Base-by-base conservation (phyloP, 1,140 invertebrate species). In the Drosophila lacertosa region DNA sequence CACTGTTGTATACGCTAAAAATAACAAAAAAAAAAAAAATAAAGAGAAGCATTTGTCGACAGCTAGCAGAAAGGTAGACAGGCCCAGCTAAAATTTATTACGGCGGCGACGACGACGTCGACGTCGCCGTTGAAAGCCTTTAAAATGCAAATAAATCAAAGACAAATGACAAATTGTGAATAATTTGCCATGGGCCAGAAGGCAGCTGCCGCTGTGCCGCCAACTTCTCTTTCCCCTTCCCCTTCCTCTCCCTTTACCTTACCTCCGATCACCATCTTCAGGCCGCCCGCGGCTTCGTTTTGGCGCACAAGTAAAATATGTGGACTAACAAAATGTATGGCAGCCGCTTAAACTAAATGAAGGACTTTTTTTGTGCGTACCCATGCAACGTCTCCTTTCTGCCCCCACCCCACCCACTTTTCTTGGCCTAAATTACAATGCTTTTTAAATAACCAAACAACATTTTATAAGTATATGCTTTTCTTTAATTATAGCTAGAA, bases 141-240 rank as follows among this genome's bases (percentile, higher is more conserved):
- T 88, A 88, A 88, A 88, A 88, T 88, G 82, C 82, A 88, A 88
- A 88, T 88, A 88, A 88, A 88, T 88, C 82, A 88, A 88, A 88
- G 82, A 88, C 82, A 89, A 88, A 88, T 88, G 82, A 88, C 82
- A 88, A 88, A 88, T 88, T 88, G 82, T 88, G 82, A 88, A 88
- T 88, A 88, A 88, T 88, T 88, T 88, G 82, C 82, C 82, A 88
- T 72, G 74, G 70, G 64, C 77, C 74, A 88, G 76, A 82, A 81
- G 73, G 75, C 39, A 58, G 71, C 44, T 40, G 24, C 48, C 50
- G 18, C n/a, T n/a, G n/a, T n/a, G n/a, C n/a, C 37, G 20, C 26
- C 24, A 37, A 20, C 55, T 35, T 13, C 50, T 13, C 44, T 13
- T 26, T 37, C 5, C 11, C 10, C 29, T 20, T n/a, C 10, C n/a